Evolutionary conservation across 2,888 invertebrate genomes (phyloP), one percentile per base, ranked within the genome.

Genomic region (Volucella inflata): DNA sequence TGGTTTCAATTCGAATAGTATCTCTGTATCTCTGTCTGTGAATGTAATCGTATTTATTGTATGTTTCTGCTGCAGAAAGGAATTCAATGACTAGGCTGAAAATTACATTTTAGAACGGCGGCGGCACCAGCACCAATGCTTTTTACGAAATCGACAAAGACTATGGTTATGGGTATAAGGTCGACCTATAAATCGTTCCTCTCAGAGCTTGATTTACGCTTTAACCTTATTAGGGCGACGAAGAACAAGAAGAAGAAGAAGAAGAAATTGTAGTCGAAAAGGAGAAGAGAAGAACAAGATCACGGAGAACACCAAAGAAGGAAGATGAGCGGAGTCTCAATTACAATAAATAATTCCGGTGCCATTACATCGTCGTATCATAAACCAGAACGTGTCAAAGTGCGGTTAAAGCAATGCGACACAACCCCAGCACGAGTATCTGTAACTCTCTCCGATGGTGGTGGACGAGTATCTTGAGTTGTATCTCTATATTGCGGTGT

Each of bases 331-430:
- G 17, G 64, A 80, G 75, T 85, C 81, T 85, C 85, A 77, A 81
- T 85, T 85, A 81, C 85, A 81, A 85, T 85, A 85, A 85, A 85
- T 85, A 85, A 85, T 85, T 81, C 80, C 62, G 44, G 70, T 85
- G 81, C 76, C 81, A 85, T 81, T 85, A 81, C 76, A 76, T 44
- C 76, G 81, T 67, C 67, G 71, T 68, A 71, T 85, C 81, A 85
- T 85, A 85, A 85, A 85, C 30, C 85, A 81, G 81, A 85, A 81
- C 85, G 85, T 85, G 85, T 85, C 85, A 81, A 85, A 85, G 57
- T 71, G 84, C 80, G 80, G 84, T 75, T 83, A 62, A 30, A 30
- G 6, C 74, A 44, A 36, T n/a, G 55, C 50, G 30, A 46, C 8
- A 42, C 65, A 55, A 57, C 36, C 57, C 75, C 75, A 11, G 40